phyloP scores from a whole-genome alignment of 2,113 vertebrate species.

The Tychaedon coryphoeus region DNA sequence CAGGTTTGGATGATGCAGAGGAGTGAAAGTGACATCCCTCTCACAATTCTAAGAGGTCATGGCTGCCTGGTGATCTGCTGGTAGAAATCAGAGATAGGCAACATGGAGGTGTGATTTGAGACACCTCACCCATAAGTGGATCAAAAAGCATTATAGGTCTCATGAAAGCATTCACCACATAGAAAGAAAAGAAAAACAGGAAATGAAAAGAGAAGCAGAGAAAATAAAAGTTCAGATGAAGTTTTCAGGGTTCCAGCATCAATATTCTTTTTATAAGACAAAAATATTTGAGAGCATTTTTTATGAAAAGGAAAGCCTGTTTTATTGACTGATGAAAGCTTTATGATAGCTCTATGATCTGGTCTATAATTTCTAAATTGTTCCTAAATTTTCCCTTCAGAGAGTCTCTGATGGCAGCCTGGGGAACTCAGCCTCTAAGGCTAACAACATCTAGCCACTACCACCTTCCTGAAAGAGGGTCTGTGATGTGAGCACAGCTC shows the following conservation, averaged over 20 bases:
- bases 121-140: neutral
- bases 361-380: constrained; percentile 67
- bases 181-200: constrained; percentile 42
- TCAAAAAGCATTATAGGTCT: constrained; percentile 33
- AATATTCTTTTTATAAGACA: constrained; percentile 64
- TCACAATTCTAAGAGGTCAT: neutral
- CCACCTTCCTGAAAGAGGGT: neutral
- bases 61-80: neutral
- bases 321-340: constrained; percentile 77
- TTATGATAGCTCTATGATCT: constrained; percentile 69
- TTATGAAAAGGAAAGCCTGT: constrained; percentile 62
- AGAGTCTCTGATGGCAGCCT: neutral
- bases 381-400: constrained; percentile 49
- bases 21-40: neutral
- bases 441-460: neutral
- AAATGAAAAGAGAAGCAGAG: constrained; percentile 58
- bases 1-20: neutral
- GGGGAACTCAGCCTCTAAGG: neutral
- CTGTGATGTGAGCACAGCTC: neutral
- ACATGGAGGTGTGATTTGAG: constrained; percentile 11
- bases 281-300: constrained; percentile 18
- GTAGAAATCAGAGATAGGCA: neutral
- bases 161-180: neutral
- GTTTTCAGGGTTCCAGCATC: constrained; percentile 60
- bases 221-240: constrained; percentile 66